These are phyloP conservation scores for Cerceris rybyensis DNA, from an alignment of 2,888 invertebrate species.

Conservation along the genomic window DNA sequence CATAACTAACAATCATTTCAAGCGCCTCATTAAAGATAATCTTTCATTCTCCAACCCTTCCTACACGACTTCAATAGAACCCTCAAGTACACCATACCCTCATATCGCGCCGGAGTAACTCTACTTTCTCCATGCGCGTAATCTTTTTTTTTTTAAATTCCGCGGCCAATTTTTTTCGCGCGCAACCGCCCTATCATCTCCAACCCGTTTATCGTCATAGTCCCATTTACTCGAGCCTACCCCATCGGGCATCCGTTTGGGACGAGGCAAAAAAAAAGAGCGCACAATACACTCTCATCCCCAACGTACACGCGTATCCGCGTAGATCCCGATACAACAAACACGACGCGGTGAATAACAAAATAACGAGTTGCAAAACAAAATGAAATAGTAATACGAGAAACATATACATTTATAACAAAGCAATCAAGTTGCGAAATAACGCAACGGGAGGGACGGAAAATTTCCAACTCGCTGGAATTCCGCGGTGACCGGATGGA, in stretches of 20 bases:
- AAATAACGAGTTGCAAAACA: conserved; percentile 38
- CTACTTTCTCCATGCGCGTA: too few species aligned
- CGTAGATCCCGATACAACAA: background rate
- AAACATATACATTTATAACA: conserved; percentile 56
- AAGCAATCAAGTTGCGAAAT: conserved; percentile 60
- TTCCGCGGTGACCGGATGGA: conserved; percentile 65
- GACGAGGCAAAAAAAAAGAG: background rate
- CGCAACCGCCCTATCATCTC: background rate
- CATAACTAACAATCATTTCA: too few species aligned
- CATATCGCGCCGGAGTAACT: too few species aligned
- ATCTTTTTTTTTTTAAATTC: too few species aligned
- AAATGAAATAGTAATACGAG: conserved; percentile 51
- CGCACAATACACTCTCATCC: background rate
- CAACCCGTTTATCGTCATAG: background rate
- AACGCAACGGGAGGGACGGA: conserved; percentile 44
- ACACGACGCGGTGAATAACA: conserved; percentile 21
- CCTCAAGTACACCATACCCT: too few species aligned
- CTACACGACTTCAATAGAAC: too few species aligned
- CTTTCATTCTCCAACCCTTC: too few species aligned
- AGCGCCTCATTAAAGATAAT: too few species aligned
- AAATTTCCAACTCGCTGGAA: conserved; percentile 63
- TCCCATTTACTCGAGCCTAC: background rate
- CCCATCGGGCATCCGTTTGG: background rate
- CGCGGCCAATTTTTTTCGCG: background rate
- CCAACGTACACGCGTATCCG: background rate